Percentiles rank a stretch among this genome's conserved stretches.
Conservation (phyloP, 2,888 invertebrate genomes). For the Lymantria monacha region DNA sequence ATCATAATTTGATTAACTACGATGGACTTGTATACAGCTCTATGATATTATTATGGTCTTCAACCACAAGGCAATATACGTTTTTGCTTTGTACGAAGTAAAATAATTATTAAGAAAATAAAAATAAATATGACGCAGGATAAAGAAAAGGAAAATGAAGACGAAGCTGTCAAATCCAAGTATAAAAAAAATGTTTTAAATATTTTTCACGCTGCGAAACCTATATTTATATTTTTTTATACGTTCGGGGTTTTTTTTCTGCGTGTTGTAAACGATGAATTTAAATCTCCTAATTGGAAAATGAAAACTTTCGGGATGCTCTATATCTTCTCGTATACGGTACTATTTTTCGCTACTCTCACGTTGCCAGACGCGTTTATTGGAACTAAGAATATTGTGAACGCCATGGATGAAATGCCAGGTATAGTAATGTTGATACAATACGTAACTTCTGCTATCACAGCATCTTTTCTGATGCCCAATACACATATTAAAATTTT, state of each 20-base stretch:
- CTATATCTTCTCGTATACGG: conserved; percentile 19
- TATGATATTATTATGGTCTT: conserved; percentile 3
- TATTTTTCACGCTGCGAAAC: conserved; percentile 33
- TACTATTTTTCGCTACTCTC: conserved; percentile 20
- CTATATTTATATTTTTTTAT: conserved; percentile 39
- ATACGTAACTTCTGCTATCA: conserved; percentile 35
- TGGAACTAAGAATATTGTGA: conserved; percentile 23
- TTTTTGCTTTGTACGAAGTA: not conserved
- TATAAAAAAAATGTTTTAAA: conserved; percentile 21
- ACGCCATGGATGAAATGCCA: conserved; percentile 37
- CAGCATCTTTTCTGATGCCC: conserved; percentile 36
- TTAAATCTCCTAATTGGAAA: conserved; percentile 30
- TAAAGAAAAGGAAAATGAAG: conserved; percentile 8
- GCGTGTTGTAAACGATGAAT: conserved; percentile 26
- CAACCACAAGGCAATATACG: conserved; percentile 3
- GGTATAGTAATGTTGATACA: conserved; percentile 41
- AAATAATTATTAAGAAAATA: not conserved
- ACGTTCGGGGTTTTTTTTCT: conserved; percentile 51
- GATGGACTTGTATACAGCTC: not conserved
- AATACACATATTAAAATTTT: conserved; percentile 39
- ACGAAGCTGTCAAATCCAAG: conserved; percentile 8
- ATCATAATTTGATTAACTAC: conserved; percentile 7
- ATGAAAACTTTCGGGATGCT: conserved; percentile 40
- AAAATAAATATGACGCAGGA: conserved; percentile 13
- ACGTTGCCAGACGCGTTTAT: conserved; percentile 17